Conservation (phyloP, 2,888 invertebrate genomes). For the Drosophila diplacantha region DNA sequence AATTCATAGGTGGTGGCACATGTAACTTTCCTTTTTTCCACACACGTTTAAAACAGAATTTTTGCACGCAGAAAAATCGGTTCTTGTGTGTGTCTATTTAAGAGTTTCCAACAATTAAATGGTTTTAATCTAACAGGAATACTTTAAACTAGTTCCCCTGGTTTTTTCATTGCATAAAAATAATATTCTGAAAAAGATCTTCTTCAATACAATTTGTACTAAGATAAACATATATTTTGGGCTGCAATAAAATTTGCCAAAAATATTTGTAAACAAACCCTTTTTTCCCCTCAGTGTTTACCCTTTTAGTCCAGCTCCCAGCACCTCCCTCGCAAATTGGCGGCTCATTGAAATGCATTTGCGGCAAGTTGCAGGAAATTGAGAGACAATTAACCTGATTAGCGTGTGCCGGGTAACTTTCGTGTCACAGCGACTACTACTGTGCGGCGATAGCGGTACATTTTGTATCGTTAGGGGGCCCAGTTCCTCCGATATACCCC, state of each 20-base stretch:
- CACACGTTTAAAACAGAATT: constrained; percentile 1
- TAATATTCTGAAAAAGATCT: neutral
- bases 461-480: constrained; percentile 54
- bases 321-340: constrained; percentile 31
- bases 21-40: constrained; percentile 60
- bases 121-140: neutral
- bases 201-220: neutral
- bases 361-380: constrained; percentile 61
- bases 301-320: constrained; percentile 16
- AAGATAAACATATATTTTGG: neutral
- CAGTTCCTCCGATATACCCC: constrained; percentile 24
- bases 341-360: constrained; percentile 33
- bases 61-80: constrained; percentile 6
- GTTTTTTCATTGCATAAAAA: neutral
- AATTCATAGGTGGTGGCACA: constrained; percentile 58
- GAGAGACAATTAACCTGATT: constrained; percentile 72
- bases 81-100: neutral
- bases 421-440: constrained; percentile 57
- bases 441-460: constrained; percentile 58
- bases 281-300: constrained; percentile 13
- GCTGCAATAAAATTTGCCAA: neutral
- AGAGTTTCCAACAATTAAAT: neutral
- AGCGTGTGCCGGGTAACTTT: constrained; percentile 53
- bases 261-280: neutral
- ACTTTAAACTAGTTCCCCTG: neutral